Conservation (phyloP, 2,888 invertebrate species). For the Athalia rosae region DNA sequence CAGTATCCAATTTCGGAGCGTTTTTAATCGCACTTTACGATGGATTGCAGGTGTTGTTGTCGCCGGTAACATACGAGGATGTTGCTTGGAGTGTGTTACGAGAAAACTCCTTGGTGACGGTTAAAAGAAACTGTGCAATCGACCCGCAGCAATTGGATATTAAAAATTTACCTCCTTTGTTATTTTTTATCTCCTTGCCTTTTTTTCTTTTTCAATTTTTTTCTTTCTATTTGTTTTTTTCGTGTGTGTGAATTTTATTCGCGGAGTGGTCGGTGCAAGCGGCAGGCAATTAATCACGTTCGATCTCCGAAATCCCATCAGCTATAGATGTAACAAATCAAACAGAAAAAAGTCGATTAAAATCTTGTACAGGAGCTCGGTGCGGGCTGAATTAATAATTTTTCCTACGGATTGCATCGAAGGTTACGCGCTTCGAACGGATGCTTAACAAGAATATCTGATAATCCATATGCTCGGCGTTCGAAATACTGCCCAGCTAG, state of each 20-base stretch:
- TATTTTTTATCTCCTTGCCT: no score
- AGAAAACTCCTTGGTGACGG: conserved; percentile 32
- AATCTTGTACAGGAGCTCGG: conserved; percentile 34
- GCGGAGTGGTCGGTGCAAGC: conserved; percentile 14
- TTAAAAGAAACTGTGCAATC: conserved; percentile 5
- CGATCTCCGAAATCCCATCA: conserved; percentile 14
- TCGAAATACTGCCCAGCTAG: conserved; percentile 5
- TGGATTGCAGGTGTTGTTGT: conserved; percentile 28
- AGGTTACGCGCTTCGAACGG: conserved; percentile 11
- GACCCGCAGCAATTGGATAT: conserved; percentile 7
- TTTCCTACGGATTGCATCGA: conserved; percentile 14
- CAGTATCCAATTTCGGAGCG: background rate
- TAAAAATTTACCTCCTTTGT: background rate
- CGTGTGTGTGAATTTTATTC: conserved; percentile 1
- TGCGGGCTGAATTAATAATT: conserved; percentile 37
- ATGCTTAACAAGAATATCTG: conserved; percentile 4
- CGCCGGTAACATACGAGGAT: conserved; percentile 3
- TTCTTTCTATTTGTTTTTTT: background rate
- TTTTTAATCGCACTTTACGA: background rate
- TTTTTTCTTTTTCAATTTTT: no score
- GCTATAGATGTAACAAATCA: conserved; percentile 4
- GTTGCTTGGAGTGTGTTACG: background rate
- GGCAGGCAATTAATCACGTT: conserved; percentile 19
- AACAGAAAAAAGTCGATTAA: conserved; percentile 3
- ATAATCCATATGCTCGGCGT: background rate